Percentiles rank a stretch among this genome's conserved stretches.
These are phyloP conservation scores for Tetramorium simillimum DNA, from an alignment of 1,140 invertebrate species.

Conservation along the genomic window DNA sequence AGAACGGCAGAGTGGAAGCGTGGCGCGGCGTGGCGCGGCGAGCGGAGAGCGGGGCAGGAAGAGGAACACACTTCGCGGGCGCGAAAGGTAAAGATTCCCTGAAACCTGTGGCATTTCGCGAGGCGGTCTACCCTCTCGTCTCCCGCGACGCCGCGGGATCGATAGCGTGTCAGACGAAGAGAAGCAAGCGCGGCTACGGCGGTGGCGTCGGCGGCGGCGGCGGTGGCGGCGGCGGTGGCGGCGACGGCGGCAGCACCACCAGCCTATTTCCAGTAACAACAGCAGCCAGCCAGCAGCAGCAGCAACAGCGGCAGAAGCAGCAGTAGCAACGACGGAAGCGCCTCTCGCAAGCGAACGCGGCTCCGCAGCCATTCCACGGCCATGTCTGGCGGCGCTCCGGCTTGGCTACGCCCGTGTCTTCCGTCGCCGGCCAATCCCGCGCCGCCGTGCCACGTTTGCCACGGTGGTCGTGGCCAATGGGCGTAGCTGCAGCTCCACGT, in stretches of 20 bases:
- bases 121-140: slow-evolving; percentile 62
- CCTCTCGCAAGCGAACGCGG: slow-evolving; percentile 61
- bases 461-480: slow-evolving; percentile 74
- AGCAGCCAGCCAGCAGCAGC: slow-evolving; percentile 67
- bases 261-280: slow-evolving; percentile 66
- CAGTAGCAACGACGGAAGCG: slow-evolving; percentile 63
- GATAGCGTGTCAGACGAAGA: slow-evolving; percentile 72
- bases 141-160: slow-evolving; percentile 69
- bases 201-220: slow-evolving; percentile 23
- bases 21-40: neutral
- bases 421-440: slow-evolving; percentile 64
- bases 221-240: neutral
- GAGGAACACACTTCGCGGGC: slow-evolving; percentile 62
- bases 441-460: slow-evolving; percentile 45
- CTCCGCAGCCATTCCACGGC: slow-evolving; percentile 82
- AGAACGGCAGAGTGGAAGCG: slow-evolving; percentile 39
- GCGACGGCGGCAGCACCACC: slow-evolving; percentile 45
- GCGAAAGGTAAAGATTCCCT: slow-evolving; percentile 72
- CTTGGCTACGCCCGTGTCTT: slow-evolving; percentile 72
- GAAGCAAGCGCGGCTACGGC: slow-evolving; percentile 66
- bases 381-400: slow-evolving; percentile 72
- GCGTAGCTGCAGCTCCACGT: slow-evolving; percentile 69
- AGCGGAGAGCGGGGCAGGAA: neutral
- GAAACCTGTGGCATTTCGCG: slow-evolving; percentile 78
- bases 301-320: slow-evolving; percentile 66